A percentile compares a stretch with the other conserved stretches of the same genome.
These are phyloP conservation scores for Illadopsis cleaveri DNA, from an alignment of 2,113 vertebrate species.

Conservation along the genomic window DNA sequence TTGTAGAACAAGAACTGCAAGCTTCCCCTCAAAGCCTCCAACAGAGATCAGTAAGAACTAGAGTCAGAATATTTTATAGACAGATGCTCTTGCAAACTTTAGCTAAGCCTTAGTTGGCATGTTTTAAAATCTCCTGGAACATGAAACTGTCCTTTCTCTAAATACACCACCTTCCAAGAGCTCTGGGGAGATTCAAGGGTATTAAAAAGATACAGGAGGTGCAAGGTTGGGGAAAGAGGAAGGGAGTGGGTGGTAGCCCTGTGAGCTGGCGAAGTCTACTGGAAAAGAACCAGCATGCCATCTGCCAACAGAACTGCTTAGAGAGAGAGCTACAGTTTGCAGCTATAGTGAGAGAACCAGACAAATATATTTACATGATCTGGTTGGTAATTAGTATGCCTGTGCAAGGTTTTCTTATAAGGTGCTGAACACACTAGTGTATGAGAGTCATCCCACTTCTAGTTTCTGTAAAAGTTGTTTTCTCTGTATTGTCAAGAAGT, in stretches of 20 bases:
- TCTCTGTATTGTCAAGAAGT: background rate
- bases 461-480: background rate
- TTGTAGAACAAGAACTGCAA: background rate
- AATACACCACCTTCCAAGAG: slow-evolving; percentile 18
- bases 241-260: background rate
- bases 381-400: background rate
- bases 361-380: slow-evolving; percentile 4
- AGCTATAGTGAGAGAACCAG: background rate
- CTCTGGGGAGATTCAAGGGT: background rate
- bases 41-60: slow-evolving; percentile 25
- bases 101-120: slow-evolving; percentile 3
- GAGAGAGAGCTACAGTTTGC: background rate
- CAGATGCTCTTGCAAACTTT: slow-evolving; percentile 46
- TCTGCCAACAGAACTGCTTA: background rate
- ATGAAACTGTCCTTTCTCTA: slow-evolving; percentile 24
- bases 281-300: slow-evolving; percentile 1
- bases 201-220: slow-evolving; percentile 21
- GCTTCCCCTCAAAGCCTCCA: background rate
- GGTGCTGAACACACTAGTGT: background rate
- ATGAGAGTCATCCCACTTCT: background rate
- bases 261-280: background rate
- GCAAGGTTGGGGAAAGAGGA: slow-evolving; percentile 9
- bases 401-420: background rate
- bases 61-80: slow-evolving; percentile 45
- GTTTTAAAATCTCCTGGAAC: slow-evolving; percentile 39